Evolutionary conservation across 2,888 invertebrate genomes (phyloP).

Genomic region (Eupithecia inturbata): DNA sequence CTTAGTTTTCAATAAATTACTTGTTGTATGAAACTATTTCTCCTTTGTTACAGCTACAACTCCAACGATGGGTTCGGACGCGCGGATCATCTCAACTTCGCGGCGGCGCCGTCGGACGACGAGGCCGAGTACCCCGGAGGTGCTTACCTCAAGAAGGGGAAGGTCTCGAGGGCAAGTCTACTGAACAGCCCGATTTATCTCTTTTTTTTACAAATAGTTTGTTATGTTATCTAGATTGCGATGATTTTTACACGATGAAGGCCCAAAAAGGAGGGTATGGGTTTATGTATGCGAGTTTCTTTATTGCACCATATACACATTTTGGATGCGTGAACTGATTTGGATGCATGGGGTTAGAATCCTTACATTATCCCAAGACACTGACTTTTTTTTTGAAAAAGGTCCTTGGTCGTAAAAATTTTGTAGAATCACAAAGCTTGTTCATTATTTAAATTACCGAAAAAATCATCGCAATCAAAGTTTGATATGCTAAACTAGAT

Average conservation of each 20-base stretch:
- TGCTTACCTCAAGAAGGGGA: conserved; percentile 87
- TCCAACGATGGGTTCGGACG: conserved; percentile 80
- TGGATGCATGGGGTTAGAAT: background rate
- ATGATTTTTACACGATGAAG: background rate
- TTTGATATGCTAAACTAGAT: background rate
- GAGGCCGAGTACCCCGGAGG: conserved; percentile 88
- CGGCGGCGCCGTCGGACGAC: conserved; percentile 86
- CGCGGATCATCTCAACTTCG: conserved; percentile 85
- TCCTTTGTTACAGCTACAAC: conserved; percentile 75
- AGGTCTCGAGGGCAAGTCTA: conserved; percentile 86
- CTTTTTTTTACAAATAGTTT: background rate
- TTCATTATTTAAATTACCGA: background rate
- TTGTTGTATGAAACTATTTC: background rate
- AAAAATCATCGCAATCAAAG: conserved; percentile 2
- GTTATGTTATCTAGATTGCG: background rate
- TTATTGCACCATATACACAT: background rate
- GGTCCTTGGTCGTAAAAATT: background rate
- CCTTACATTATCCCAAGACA: background rate
- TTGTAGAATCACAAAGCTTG: background rate
- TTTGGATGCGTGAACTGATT: background rate
- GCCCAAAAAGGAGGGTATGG: background rate
- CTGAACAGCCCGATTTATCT: conserved; percentile 73
- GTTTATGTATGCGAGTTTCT: background rate
- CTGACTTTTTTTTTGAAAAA: background rate
- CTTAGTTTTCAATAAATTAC: background rate